Percentiles rank a stretch among this genome's conserved stretches.
These are phyloP conservation scores for Alviniconcha strummeri DNA, from an alignment of 2,888 invertebrate species.

Conservation along the genomic window DNA sequence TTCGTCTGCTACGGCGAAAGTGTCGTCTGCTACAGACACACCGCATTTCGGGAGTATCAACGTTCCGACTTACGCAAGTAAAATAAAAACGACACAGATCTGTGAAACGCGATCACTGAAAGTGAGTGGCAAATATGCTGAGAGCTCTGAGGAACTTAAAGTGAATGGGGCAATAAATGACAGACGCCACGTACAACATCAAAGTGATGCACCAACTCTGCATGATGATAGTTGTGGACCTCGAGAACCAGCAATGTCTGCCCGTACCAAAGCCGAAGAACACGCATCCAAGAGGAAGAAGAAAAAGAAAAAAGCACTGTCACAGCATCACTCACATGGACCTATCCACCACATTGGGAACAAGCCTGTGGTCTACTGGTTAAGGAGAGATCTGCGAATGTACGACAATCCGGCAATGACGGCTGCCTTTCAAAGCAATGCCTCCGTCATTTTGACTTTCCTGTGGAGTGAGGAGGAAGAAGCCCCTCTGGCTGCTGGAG, in stretches of 20 bases:
- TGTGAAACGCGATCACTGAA: neutral
- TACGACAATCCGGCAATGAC: slow-evolving; percentile 56
- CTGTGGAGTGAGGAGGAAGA: slow-evolving; percentile 51
- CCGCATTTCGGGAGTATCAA: neutral
- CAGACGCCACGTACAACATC: too few species aligned
- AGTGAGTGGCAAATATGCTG: too few species aligned
- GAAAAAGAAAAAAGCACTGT: slow-evolving; percentile 34
- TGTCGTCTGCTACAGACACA: neutral
- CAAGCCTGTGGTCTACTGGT: slow-evolving; percentile 51
- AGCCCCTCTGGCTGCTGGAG: slow-evolving; percentile 52
- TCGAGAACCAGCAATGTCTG: too few species aligned
- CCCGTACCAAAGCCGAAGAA: too few species aligned
- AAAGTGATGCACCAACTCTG: too few species aligned
- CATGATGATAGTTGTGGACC: too few species aligned
- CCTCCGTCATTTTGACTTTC: slow-evolving; percentile 48
- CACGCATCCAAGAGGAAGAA: slow-evolving; percentile 39
- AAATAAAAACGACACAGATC: neutral
- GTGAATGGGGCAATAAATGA: too few species aligned
- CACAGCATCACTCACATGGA: neutral
- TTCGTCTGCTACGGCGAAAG: neutral
- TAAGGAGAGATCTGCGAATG: slow-evolving; percentile 50
- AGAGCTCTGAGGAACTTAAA: too few species aligned
- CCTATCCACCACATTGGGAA: slow-evolving; percentile 31
- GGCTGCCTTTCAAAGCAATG: slow-evolving; percentile 42
- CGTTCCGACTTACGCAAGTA: slow-evolving; percentile 14